Evolutionary conservation across 1,140 invertebrate species (phyloP).

Genomic region (Drosophila pandora): DNA sequence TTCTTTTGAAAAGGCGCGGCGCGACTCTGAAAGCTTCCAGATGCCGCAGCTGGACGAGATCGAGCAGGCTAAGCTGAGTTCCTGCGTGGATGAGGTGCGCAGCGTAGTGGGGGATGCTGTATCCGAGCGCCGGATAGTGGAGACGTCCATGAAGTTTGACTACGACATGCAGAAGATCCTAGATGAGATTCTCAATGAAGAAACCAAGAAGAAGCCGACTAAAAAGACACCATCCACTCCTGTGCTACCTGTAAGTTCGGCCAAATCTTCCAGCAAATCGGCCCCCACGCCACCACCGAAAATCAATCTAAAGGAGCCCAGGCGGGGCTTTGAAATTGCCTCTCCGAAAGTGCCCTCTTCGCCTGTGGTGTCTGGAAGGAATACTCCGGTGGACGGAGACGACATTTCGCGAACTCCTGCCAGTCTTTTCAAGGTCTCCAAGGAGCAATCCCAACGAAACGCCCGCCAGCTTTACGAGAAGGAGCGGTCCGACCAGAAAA

Average conservation of each 20-base stretch:
- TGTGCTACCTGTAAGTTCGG: background rate
- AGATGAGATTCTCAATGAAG: constrained; percentile 88
- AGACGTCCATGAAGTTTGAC: constrained; percentile 87
- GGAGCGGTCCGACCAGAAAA: constrained; percentile 90
- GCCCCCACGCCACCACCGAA: constrained; percentile 55
- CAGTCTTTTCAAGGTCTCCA: constrained; percentile 68
- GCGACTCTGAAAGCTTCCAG: constrained; percentile 83
- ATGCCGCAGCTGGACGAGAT: constrained; percentile 86
- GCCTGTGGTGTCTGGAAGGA: constrained; percentile 86
- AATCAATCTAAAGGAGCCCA: constrained; percentile 66
- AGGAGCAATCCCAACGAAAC: constrained; percentile 77
- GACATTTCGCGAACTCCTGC: constrained; percentile 28
- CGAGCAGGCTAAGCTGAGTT: constrained; percentile 90
- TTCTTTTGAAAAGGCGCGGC: constrained; percentile 59
- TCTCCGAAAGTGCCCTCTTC: constrained; percentile 84
- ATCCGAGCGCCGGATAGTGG: constrained; percentile 88
- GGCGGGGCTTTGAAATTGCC: constrained; percentile 84
- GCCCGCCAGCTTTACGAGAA: constrained; percentile 87
- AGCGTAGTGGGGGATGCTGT: constrained; percentile 91
- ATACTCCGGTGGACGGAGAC: constrained; percentile 80
- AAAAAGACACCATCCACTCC: constrained; percentile 17
- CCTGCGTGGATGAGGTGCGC: constrained; percentile 92
- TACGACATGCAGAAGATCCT: constrained; percentile 90
- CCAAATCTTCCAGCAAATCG: constrained; percentile 22
- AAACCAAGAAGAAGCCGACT: constrained; percentile 55